These are phyloP conservation scores for Apodemus speciosus DNA, from an alignment of 2,113 vertebrate genomes.

Conservation along the genomic window DNA sequence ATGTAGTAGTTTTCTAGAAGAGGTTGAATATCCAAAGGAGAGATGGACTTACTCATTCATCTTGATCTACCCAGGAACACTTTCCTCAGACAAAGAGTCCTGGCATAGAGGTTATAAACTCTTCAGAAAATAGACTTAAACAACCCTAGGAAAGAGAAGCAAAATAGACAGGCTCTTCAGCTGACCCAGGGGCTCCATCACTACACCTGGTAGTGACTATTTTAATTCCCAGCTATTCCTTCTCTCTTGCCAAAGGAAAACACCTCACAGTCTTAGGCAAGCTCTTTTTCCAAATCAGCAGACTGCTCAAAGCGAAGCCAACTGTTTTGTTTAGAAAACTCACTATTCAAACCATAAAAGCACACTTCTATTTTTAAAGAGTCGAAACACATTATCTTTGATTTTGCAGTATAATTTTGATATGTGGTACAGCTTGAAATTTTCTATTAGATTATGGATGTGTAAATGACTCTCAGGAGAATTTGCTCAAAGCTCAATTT, in stretches of 20 bases:
- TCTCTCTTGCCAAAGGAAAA: conserved; percentile 6
- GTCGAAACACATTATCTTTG: conserved; percentile 50
- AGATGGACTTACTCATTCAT: conserved; percentile 27
- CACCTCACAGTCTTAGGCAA: conserved; percentile 24
- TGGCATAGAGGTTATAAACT: background rate
- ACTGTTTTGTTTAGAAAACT: conserved; percentile 54
- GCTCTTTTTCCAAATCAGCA: conserved; percentile 45
- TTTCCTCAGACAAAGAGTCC: conserved; percentile 37
- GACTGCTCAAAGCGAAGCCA: conserved; percentile 42
- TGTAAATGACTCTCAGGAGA: conserved; percentile 58
- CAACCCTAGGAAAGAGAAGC: background rate
- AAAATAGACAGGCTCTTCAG: background rate
- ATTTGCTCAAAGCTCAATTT: conserved; percentile 64
- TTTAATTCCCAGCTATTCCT: conserved; percentile 2
- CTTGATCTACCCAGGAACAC: conserved; percentile 42
- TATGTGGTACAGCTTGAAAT: conserved; percentile 47
- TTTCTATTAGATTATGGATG: conserved; percentile 49
- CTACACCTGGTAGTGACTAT: background rate
- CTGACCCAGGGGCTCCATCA: background rate
- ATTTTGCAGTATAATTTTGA: conserved; percentile 65
- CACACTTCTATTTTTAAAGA: conserved; percentile 49
- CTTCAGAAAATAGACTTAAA: conserved; percentile 37
- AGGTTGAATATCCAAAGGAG: conserved; percentile 31
- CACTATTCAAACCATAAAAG: conserved; percentile 50
- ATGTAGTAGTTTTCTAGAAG: conserved; percentile 59